Conservation (phyloP, 2,888 invertebrate species). For the Nymphalis c-album region DNA sequence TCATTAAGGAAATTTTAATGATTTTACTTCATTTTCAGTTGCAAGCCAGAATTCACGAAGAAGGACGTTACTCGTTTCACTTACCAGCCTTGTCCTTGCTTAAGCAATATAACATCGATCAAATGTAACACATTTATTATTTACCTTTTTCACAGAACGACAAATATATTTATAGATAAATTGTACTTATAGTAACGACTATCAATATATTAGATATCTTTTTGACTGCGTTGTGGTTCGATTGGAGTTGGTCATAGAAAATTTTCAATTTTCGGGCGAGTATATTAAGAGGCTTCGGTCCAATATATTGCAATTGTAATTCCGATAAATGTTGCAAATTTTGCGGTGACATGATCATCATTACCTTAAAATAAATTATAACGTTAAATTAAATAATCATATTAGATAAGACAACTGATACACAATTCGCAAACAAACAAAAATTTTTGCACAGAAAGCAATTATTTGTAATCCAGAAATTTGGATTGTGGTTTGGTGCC, state of each 20-base stretch:
- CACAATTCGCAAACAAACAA: background rate
- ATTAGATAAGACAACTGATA: background rate
- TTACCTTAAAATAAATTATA: conserved; percentile 51
- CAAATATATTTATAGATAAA: background rate
- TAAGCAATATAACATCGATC: conserved; percentile 46
- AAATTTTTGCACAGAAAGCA: no score
- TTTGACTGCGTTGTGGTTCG: conserved; percentile 20
- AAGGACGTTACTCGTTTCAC: conserved; percentile 62
- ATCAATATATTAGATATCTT: background rate
- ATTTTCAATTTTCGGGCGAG: conserved; percentile 56
- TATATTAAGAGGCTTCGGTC: conserved; percentile 59
- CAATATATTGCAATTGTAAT: conserved; percentile 55
- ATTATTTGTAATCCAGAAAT: no score
- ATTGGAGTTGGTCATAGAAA: conserved; percentile 45
- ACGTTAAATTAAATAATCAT: background rate
- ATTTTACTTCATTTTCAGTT: conserved; percentile 53
- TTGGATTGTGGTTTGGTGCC: no score
- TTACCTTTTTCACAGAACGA: background rate
- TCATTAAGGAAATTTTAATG: background rate
- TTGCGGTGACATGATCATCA: conserved; percentile 57
- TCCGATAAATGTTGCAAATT: conserved; percentile 58
- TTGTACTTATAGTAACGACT: conserved; percentile 19
- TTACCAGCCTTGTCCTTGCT: conserved; percentile 58
- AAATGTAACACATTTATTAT: background rate
- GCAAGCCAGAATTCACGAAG: conserved; percentile 55